A percentile compares a stretch with the other conserved stretches of the same genome.
These are phyloP conservation scores for Hypsopygia costalis DNA, from an alignment of 2,888 invertebrate species.

Conservation along the genomic window DNA sequence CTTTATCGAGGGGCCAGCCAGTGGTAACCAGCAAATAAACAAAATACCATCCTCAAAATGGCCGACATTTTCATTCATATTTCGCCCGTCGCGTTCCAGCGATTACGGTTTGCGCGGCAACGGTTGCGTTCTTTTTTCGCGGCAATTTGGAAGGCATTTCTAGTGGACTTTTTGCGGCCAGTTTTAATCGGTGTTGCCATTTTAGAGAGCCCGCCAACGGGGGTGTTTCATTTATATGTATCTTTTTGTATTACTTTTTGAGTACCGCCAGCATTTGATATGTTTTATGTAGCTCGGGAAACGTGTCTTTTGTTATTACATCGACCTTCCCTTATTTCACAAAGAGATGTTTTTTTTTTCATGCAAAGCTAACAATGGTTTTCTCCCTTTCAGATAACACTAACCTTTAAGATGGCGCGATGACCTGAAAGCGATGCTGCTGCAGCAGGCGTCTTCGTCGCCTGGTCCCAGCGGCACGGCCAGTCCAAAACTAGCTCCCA, in stretches of 20 bases:
- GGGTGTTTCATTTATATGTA: slow-evolving; percentile 45
- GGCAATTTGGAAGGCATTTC: slow-evolving; percentile 59
- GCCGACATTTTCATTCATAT: slow-evolving; percentile 58
- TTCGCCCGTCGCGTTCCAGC: slow-evolving; percentile 51
- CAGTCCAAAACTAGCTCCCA: slow-evolving; percentile 59
- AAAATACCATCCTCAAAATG: slow-evolving; percentile 51
- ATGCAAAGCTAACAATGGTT: slow-evolving; percentile 1
- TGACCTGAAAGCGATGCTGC: slow-evolving; percentile 74
- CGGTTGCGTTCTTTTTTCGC: slow-evolving; percentile 49
- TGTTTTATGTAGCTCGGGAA: slow-evolving; percentile 8
- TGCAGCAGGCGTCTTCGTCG: slow-evolving; percentile 73
- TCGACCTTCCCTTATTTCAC: slow-evolving; percentile 7
- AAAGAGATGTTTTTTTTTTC: background rate
- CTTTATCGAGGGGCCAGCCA: slow-evolving; percentile 30
- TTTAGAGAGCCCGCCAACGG: slow-evolving; percentile 41
- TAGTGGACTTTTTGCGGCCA: slow-evolving; percentile 61
- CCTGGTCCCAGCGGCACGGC: slow-evolving; percentile 76
- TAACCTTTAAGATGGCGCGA: slow-evolving; percentile 53
- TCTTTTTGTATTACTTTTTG: slow-evolving; percentile 35
- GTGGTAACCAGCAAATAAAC: slow-evolving; percentile 40
- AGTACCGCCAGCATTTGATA: slow-evolving; percentile 14
- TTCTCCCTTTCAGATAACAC: slow-evolving; percentile 44
- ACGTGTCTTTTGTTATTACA: slow-evolving; percentile 10
- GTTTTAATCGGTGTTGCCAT: slow-evolving; percentile 73
- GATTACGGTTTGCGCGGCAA: slow-evolving; percentile 58